Evolutionary conservation across 2,797 vertebrate genomes (phyloP).

Genomic region (Hyperoplus lanceolatus): DNA sequence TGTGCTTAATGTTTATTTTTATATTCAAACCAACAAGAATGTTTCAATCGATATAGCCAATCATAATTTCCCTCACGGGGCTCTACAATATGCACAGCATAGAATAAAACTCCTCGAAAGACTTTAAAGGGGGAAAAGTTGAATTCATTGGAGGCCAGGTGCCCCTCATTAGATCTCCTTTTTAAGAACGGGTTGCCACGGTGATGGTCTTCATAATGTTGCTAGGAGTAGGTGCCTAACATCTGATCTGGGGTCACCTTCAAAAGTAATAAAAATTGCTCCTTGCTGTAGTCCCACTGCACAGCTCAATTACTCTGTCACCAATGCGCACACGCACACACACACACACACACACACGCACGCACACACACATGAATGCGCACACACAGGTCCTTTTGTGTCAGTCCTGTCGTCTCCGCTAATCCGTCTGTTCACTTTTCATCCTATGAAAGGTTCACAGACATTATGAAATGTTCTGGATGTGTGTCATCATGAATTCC

Average conservation of each 20-base stretch:
- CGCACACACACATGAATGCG: not conserved
- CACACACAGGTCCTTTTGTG: not conserved
- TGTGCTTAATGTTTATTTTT: not conserved
- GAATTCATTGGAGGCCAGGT: not conserved
- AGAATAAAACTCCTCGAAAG: no score
- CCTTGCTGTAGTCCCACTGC: not conserved
- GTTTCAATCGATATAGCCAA: no score
- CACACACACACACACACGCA: not conserved
- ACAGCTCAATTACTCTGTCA: not conserved
- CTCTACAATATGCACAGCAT: no score
- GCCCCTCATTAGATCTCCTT: conserved; percentile 16
- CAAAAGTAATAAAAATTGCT: conserved; percentile 14
- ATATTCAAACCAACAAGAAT: conserved; percentile 1
- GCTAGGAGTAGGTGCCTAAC: conserved; percentile 39
- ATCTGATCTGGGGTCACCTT: conserved; percentile 20
- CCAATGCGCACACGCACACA: not conserved
- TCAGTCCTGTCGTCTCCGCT: conserved; percentile 1
- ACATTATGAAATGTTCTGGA: conserved; percentile 41
- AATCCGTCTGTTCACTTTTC: conserved; percentile 25
- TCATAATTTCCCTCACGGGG: no score
- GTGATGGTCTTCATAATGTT: conserved; percentile 42
- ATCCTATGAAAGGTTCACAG: conserved; percentile 61
- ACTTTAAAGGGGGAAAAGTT: not conserved
- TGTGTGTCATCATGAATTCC: conserved; percentile 38
- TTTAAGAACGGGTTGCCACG: conserved; percentile 53